These are phyloP conservation scores for Ormyrus pomaceus DNA, from an alignment of 2,888 invertebrate species.

Conservation along the genomic window DNA sequence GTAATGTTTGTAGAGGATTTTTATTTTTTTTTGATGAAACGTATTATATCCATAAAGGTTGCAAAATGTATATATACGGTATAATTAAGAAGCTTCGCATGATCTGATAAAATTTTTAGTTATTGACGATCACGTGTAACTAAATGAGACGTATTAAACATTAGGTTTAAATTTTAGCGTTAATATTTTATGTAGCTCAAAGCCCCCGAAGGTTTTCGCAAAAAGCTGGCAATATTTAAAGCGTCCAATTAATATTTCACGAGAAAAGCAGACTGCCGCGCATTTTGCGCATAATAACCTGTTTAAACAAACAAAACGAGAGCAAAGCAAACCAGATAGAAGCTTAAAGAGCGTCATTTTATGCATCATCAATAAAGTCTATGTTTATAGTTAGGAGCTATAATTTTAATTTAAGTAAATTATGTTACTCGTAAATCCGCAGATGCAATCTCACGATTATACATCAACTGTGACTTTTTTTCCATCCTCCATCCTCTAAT, in stretches of 20 bases:
- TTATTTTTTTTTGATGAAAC: too few relatives aligned
- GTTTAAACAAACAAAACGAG: not conserved
- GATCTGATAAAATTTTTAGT: too few relatives aligned
- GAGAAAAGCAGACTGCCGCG: not conserved
- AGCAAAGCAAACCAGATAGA: not conserved
- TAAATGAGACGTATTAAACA: conserved; percentile 9
- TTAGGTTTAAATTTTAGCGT: not conserved
- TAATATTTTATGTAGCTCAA: not conserved
- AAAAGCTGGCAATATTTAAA: too few relatives aligned
- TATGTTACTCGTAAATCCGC: conserved; percentile 18
- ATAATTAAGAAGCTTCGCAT: too few relatives aligned
- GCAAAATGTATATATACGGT: too few relatives aligned
- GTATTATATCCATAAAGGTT: too few relatives aligned
- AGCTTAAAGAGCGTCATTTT: conserved; percentile 14
- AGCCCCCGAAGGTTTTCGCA: too few relatives aligned
- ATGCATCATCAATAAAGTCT: conserved; percentile 33
- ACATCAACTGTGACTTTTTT: not conserved
- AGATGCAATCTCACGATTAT: conserved; percentile 39
- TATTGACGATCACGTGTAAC: not conserved
- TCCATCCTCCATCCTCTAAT: not conserved
- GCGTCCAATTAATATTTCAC: not conserved
- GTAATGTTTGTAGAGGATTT: too few relatives aligned
- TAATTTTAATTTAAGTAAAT: conserved; percentile 48
- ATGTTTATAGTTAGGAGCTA: conserved; percentile 20
- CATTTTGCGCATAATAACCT: conserved; percentile 8